Base-by-base conservation (phyloP, 2,888 invertebrate genomes). In the Leptarthrus brevirostris region DNA sequence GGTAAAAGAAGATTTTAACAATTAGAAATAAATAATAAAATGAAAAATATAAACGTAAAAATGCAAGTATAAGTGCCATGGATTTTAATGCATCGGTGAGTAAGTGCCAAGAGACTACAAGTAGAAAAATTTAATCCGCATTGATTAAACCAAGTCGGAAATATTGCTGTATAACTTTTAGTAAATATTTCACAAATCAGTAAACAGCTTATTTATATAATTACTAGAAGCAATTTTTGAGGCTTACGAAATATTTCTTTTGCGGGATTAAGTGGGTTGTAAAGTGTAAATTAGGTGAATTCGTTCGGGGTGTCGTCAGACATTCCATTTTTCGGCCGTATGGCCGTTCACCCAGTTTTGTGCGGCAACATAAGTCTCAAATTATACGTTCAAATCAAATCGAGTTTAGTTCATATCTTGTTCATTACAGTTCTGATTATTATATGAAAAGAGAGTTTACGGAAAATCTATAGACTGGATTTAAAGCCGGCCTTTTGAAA, bases 51-150 rank as follows among this genome's bases (percentile, higher is more conserved):
- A 64, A 61, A 34, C 16, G 49, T 52, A 34, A 53, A 64, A 53
- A 72, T 73, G 69, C 73, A 72, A 75, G 72, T 69, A 75, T 77
- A 77, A 79, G 86, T 87, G 87, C 87, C 86, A 87, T 88, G 88
- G 88, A 87, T 87, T 86, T 87, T 85, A 86, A 87, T 86, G 87
- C 87, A 87, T 86, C 87, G 87, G 88, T 88, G 86, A 88, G 88
- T 88, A 86, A 87, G 86, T 73, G 58, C 78, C 81, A 80, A 80
- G 81, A 81, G 78, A 81, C 82, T 81, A 81, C 80, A 80, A 81
- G 79, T 80, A n/a, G 8, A 49, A 58, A 64, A 36, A 56, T 71
- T 69, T 61, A 44, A 61, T 40, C 36, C 14, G 22, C 24, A 66
- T 47, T 44, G 44, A 44, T 44, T 66, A 66, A 22, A 36, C 24